Percentiles rank a stretch among this genome's conserved stretches.
Conservation (phyloP, 2,888 invertebrate genomes). For the Hypena proboscidalis region DNA sequence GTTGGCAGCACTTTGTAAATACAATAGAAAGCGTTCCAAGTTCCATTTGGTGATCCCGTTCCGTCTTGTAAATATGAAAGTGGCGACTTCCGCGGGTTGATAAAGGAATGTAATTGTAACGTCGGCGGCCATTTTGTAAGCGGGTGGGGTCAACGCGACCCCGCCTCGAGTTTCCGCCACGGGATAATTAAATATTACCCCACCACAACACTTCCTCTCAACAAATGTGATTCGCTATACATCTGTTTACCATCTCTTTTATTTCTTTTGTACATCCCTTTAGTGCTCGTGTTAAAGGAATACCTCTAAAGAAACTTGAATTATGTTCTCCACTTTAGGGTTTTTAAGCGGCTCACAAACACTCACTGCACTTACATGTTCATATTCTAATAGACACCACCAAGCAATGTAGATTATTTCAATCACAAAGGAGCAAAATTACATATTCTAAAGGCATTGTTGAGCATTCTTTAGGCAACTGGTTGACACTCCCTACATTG, state of each 20-base stretch:
- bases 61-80: slow-evolving; percentile 55
- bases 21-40: slow-evolving; percentile 20
- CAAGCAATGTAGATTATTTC: not conserved
- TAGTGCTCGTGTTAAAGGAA: slow-evolving; percentile 14
- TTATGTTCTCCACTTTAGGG: slow-evolving; percentile 31
- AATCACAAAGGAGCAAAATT: slow-evolving; percentile 2
- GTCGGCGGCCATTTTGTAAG: slow-evolving; percentile 79
- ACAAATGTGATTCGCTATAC: slow-evolving; percentile 66
- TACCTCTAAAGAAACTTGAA: slow-evolving; percentile 22
- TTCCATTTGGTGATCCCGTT: slow-evolving; percentile 46
- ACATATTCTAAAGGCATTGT: not conserved
- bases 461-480: not conserved
- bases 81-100: slow-evolving; percentile 62
- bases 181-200: slow-evolving; percentile 83
- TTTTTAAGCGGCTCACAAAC: slow-evolving; percentile 5
- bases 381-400: not conserved
- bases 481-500: not conserved
- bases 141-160: slow-evolving; percentile 82
- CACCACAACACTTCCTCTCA: slow-evolving; percentile 73
- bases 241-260: slow-evolving; percentile 48
- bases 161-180: slow-evolving; percentile 81
- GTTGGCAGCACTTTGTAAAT: slow-evolving; percentile 3
- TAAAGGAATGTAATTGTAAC: slow-evolving; percentile 76
- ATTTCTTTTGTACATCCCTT: slow-evolving; percentile 26
- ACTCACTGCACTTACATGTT: not conserved